These are phyloP conservation scores for Otocyon megalotis DNA, from an alignment of 2,113 vertebrate genomes.

Conservation along the genomic window DNA sequence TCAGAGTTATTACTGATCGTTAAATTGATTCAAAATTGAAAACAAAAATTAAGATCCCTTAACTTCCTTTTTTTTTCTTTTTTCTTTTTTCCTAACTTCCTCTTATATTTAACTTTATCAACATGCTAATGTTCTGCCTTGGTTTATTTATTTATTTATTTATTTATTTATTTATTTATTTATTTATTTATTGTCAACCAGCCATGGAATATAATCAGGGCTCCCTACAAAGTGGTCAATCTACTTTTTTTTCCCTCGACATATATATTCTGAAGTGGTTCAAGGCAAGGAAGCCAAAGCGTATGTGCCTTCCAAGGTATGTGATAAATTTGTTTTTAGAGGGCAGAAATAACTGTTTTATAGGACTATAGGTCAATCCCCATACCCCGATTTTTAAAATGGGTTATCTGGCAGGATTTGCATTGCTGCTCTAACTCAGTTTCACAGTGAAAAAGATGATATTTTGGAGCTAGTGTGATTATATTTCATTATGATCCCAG, in stretches of 20 bases:
- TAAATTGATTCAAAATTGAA: neutral
- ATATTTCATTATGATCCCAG: neutral
- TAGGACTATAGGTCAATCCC: neutral
- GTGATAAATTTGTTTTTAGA: neutral
- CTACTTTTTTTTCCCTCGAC: neutral
- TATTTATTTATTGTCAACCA: neutral
- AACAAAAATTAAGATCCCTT: neutral
- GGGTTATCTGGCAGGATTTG: neutral
- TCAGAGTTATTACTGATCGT: neutral
- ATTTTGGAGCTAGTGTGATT: neutral
- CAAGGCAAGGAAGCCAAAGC: neutral
- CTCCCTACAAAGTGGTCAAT: neutral
- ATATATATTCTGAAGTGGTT: neutral
- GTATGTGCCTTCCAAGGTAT: neutral
- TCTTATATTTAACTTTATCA: neutral
- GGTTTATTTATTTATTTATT: neutral
- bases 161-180: neutral
- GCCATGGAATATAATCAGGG: neutral
- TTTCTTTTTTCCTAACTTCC: neutral
- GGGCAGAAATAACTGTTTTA: neutral
- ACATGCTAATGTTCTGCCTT: neutral
- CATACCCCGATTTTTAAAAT: neutral
- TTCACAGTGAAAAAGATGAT: neutral
- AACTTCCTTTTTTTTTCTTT: neutral
- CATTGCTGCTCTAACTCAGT: neutral